Evolutionary conservation across 2,888 invertebrate genomes (phyloP), one percentile per base, ranked within the genome.

Genomic region (Sphecodes monilicornis): DNA sequence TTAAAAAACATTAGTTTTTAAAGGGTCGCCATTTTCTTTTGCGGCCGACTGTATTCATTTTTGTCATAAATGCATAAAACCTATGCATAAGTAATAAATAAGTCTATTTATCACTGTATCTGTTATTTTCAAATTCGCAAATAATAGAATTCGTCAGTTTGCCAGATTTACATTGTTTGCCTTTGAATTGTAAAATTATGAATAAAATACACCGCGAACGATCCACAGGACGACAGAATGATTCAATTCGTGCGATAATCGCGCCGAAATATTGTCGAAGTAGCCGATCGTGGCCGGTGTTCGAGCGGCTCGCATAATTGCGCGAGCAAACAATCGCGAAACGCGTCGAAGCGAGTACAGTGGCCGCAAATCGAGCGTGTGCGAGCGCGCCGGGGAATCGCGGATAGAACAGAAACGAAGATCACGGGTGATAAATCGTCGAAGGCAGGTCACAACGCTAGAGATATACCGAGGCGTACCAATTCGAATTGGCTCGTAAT

Each of bases 401-500:
- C 39, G 29, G 66, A 46, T 64, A 77, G 54, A 22, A 70, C 26
- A 64, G 81, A 82, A 86, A 86, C 82, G 89, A 87, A 89, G 89
- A 84, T 89, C 89, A 83, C 22, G 18, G 69, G 84, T 84, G 88
- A 89, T 89, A 89, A 89, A 89, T 89, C 86, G 86, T 76, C 69
- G 70, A 84, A 89, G 87, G 88, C 87, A 76, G 66, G 70, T 80
- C 85, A 78, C 76, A 73, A 76, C 82, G 89, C 73, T 82, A 22
- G 50, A 50, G 89, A 84, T 82, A 87, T 68, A 83, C 78, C 86
- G 79, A 81, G 82, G 75, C 87, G 82, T 71, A 80, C 86, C 90
- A 87, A 91, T 91, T 88, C 89, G 89, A 92, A 92, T 89, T 90
- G 89, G 86, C 87, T 84, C 85, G 87, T 90, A 89, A 90, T 89